These are phyloP conservation scores for Lepidurus packardi DNA, from an alignment of 1,140 invertebrate genomes.

Conservation along the genomic window DNA sequence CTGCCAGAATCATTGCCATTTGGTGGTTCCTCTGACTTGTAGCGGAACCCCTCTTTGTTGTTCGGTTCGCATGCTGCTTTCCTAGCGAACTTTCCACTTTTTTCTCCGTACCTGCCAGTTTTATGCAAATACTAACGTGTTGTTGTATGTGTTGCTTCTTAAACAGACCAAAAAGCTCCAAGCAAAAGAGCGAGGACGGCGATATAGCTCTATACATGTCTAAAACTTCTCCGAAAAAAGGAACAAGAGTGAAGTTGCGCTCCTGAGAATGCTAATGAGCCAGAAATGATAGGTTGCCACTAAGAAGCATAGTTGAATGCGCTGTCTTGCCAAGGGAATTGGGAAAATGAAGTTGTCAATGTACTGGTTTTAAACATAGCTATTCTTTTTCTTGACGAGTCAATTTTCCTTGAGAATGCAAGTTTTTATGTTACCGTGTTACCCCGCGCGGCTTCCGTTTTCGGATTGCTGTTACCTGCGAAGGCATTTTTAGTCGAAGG, in stretches of 20 bases:
- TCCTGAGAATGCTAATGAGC: background rate
- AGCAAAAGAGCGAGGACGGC: background rate
- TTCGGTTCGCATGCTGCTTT: background rate
- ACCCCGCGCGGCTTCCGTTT: conserved; percentile 5
- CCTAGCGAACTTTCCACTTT: background rate
- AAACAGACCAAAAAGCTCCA: background rate
- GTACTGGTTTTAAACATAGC: conserved; percentile 9
- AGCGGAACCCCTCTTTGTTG: conserved; percentile 18
- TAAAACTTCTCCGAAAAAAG: background rate
- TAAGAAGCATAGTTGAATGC: conserved; percentile 4
- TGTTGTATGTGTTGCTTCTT: conserved; percentile 15
- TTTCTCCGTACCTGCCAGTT: background rate
- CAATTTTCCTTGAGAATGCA: conserved; percentile 6
- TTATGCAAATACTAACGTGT: conserved; percentile 11
- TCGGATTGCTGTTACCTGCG: background rate
- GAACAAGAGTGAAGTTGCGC: background rate
- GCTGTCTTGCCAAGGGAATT: background rate
- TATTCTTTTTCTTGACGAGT: background rate
- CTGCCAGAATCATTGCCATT: background rate
- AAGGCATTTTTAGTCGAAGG: background rate
- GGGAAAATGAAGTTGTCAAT: conserved; percentile 4
- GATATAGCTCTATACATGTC: background rate
- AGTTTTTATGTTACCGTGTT: background rate
- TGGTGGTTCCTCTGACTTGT: conserved; percentile 13
- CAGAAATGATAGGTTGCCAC: conserved; percentile 14